Base-by-base conservation (phyloP, 1,140 invertebrate genomes). In the Solen grandis region DNA sequence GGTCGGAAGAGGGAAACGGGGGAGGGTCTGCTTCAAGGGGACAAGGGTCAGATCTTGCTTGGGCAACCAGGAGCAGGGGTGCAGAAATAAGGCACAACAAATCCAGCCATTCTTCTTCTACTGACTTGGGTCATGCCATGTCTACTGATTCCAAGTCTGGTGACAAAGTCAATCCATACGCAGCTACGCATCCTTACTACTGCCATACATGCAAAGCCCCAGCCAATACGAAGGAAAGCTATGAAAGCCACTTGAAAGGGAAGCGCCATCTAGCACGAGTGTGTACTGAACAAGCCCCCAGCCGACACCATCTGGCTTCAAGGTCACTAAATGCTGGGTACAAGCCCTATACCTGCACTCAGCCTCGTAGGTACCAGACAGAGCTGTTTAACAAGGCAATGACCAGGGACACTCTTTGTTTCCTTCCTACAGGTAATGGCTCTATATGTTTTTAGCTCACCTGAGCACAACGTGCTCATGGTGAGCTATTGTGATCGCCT, bases 371-470 rank as follows among this genome's bases (percentile, higher is more conserved):
- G 29, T 91, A 90, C 60, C 90, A 91, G 62, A 54, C 85, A 36
- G 89, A 91, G 41, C 78, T 91, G 13, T 88, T 86, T 62, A 52
- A 54, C 16, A 90, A 88, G 75, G 79, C 87, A 0, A 84, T 88
- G 84, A 70, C 69, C 4, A 65, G 60, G 22, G 88, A 91, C 74
- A 83, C 76, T 27, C 82, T 91, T 10, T 79, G 87, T 62, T 91
- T 90, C 70, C 82, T 91, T 41, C 90, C 90, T 52, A 91, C 90
- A 83, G 90, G 90, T 90, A 57, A 84, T 16, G n/a, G n/a, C n/a
- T n/a, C n/a, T n/a, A n/a, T n/a, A n/a, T n/a, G n/a, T n/a, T n/a
- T n/a, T n/a, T n/a, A n/a, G n/a, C n/a, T n/a, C n/a, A n/a, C n/a
- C n/a, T n/a, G n/a, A n/a, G n/a, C n/a, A n/a, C n/a, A n/a, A n/a